Base-by-base conservation (phyloP, 2,888 invertebrate genomes). In the Amphipyra tragopoginis region DNA sequence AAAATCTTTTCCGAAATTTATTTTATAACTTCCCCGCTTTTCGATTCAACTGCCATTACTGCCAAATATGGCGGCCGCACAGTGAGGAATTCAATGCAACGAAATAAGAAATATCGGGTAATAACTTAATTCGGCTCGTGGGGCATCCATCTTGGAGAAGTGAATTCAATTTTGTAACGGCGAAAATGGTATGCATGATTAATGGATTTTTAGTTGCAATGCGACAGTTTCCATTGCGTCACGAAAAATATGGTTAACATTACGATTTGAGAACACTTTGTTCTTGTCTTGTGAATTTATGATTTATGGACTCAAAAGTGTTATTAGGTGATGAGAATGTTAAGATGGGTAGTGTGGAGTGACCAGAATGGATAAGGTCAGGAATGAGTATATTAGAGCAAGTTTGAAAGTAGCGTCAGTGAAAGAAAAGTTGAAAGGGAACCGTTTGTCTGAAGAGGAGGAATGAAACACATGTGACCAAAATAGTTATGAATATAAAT, bases 81-180 rank as follows among this genome's bases (percentile, higher is more conserved):
- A 69, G 66, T 73, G 63, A 76, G 72, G 79, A 43, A 64, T 83
- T 84, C 83, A 84, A 82, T 83, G 79, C 73, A 60, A 54, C 70
- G 65, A 50, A 57, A 60, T 68, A 81, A 84, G 85, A 85, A 81
- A 83, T 82, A 86, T 86, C 75, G 67, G 70, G 73, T 72, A 86
- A 90, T 91, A 90, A 87, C 89, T 90, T 88, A 86, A 90, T 89
- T 83, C 80, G 67, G 73, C 65, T 75, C 66, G 59, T 65, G 62
- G 57, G 51, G 43, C 82, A 85, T 86, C 81, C 79, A 80, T 89
- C 85, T 81, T 77, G 63, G 59, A 60, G 64, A 47, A 69, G 50
- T 43, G 76, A 71, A 86, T 88, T 89, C 82, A 89, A 85, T 91
- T 86, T 85, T 79, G 78, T 75, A 82, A 82, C 70, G 53, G 77